Conservation (phyloP, 2,113 vertebrate species). For the Cololabis saira region DNA sequence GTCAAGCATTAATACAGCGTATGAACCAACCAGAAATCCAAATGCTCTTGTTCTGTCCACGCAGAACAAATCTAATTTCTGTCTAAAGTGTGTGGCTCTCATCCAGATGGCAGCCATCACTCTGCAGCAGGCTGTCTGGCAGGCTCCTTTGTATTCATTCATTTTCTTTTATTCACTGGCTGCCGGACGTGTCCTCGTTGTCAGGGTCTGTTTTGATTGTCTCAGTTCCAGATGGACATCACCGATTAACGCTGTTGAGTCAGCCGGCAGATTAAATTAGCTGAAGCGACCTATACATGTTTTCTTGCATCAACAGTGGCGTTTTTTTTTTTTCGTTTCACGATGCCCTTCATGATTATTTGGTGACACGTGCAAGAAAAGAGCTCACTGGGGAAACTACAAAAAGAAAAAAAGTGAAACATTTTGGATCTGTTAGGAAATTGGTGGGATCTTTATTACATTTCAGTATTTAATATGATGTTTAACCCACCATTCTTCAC, state of each 20-base stretch:
- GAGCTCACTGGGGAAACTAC: background rate
- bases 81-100: conserved; percentile 27
- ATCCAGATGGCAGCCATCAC: conserved; percentile 47
- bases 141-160: conserved; percentile 19
- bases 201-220: conserved; percentile 42
- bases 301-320: conserved; percentile 16
- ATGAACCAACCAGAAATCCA: conserved; percentile 30
- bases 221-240: conserved; percentile 40
- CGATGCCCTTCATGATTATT: background rate
- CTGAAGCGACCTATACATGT: conserved; percentile 18
- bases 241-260: conserved; percentile 33
- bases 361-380: conserved; percentile 13
- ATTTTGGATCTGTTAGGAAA: background rate
- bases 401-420: background rate
- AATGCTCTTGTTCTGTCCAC: conserved; percentile 15
- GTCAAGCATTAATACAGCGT: conserved; percentile 25
- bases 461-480: conserved; percentile 13
- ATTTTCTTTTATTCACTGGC: conserved; percentile 3
- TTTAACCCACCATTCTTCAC: conserved; percentile 1
- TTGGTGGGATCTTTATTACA: background rate
- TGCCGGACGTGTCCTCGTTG: conserved; percentile 22
- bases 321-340: conserved; percentile 31
- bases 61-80: conserved; percentile 43
- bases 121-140: conserved; percentile 21
- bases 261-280: conserved; percentile 39